These are phyloP conservation scores for Mizuhopecten yessoensis DNA, from an alignment of 1,140 invertebrate species.

Conservation along the genomic window DNA sequence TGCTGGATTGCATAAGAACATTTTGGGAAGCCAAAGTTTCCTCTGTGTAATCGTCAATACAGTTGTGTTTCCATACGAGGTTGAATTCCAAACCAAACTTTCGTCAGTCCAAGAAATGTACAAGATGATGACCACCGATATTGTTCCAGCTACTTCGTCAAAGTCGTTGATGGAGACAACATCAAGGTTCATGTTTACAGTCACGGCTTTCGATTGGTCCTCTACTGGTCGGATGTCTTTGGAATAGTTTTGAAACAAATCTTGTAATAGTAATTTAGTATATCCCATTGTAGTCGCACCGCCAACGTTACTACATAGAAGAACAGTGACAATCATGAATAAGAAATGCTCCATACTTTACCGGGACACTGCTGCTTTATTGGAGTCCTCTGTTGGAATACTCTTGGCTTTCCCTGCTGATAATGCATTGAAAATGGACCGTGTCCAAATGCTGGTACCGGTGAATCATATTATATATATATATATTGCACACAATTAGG, in stretches of 20 bases:
- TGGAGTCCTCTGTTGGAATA: too few species aligned
- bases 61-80: constrained; percentile 7
- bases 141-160: constrained; percentile 41
- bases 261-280: constrained; percentile 52
- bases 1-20: constrained; percentile 22
- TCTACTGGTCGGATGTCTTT: constrained; percentile 53
- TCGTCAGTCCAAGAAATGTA: constrained; percentile 36
- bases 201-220: constrained; percentile 21
- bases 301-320: not conserved
- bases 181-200: not conserved
- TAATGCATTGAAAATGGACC: too few species aligned
- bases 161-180: constrained; percentile 46
- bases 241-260: constrained; percentile 52
- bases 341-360: not conserved
- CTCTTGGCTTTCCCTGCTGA: too few species aligned
- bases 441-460: too few species aligned
- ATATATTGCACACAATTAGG: too few species aligned
- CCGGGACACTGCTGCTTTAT: too few species aligned
- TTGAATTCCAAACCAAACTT: constrained; percentile 46
- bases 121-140: constrained; percentile 35
- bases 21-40: constrained; percentile 43
- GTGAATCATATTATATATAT: too few species aligned
- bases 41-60: not conserved
- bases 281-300: not conserved
- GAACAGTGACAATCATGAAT: not conserved